Conservation (phyloP, 2,888 invertebrate genomes). For the Adineta ricciae region DNA sequence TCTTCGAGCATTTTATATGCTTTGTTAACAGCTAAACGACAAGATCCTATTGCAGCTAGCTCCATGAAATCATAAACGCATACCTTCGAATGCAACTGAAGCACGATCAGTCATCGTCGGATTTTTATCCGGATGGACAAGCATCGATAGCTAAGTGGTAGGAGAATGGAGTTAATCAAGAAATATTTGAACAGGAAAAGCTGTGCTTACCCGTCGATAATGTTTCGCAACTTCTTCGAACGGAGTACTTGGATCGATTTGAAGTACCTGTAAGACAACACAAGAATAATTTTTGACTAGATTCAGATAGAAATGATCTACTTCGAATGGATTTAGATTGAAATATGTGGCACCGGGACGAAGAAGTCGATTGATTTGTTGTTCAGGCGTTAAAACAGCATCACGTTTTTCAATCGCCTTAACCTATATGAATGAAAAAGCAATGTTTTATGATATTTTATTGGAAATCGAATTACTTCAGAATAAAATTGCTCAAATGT, state of each 20-base stretch:
- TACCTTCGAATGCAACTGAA: slow-evolving; percentile 58
- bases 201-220: slow-evolving; percentile 62
- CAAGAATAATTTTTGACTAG: too few relatives aligned
- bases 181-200: too few relatives aligned
- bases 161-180: background rate
- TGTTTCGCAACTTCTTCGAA: slow-evolving; percentile 89
- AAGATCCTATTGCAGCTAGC: too few relatives aligned
- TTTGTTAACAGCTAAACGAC: slow-evolving; percentile 67
- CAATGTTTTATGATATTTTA: background rate
- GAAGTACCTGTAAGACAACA: slow-evolving; percentile 36
- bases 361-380: slow-evolving; percentile 82
- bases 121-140: slow-evolving; percentile 99
- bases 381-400: slow-evolving; percentile 21
- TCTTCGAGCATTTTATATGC: slow-evolving; percentile 90
- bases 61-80: background rate
- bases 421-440: background rate
- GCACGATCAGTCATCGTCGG: slow-evolving; percentile 86
- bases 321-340: slow-evolving; percentile 75
- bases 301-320: background rate
- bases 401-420: slow-evolving; percentile 20
- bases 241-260: slow-evolving; percentile 68
- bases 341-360: slow-evolving; percentile 95
- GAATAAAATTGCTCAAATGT: slow-evolving; percentile 8
- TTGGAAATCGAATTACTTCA: background rate
- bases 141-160: slow-evolving; percentile 66